Conservation (phyloP, 2,797 vertebrate species). For the Gymnopithys bicolor region DNA sequence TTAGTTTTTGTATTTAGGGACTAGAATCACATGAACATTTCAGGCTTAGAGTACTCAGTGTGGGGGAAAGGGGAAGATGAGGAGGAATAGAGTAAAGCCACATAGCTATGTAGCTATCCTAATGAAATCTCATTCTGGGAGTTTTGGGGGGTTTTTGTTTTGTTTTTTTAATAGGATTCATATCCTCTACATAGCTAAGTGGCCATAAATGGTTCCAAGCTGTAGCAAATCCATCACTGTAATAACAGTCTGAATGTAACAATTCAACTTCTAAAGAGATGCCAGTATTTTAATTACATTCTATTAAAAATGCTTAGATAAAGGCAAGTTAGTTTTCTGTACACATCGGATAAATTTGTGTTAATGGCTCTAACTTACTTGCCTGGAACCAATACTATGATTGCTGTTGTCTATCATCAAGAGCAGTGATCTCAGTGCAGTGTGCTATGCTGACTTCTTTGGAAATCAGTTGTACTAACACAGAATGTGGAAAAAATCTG, state of each 20-base stretch:
- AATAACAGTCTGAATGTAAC: neutral
- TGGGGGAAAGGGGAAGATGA: neutral
- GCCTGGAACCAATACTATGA: neutral
- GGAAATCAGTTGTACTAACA: neutral
- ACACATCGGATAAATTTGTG: neutral
- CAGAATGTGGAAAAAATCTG: neutral
- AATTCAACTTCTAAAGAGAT: neutral
- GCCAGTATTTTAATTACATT: neutral
- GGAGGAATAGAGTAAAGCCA: neutral
- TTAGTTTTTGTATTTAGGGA: neutral
- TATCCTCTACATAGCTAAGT: neutral
- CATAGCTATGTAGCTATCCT: fast-evolving
- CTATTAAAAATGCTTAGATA: neutral
- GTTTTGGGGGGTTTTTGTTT: too few species aligned
- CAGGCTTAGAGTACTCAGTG: neutral
- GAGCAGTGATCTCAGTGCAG: neutral
- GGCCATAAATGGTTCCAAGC: neutral
- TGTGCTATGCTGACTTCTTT: neutral
- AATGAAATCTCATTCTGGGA: neutral
- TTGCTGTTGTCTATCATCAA: neutral
- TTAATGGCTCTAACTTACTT: neutral
- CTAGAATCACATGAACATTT: neutral
- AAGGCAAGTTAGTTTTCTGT: neutral
- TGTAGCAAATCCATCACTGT: neutral
- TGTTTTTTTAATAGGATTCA: neutral